Conservation (phyloP, 35 echinoderm and acorn worm species). For the Eucidaris tribuloides region DNA sequence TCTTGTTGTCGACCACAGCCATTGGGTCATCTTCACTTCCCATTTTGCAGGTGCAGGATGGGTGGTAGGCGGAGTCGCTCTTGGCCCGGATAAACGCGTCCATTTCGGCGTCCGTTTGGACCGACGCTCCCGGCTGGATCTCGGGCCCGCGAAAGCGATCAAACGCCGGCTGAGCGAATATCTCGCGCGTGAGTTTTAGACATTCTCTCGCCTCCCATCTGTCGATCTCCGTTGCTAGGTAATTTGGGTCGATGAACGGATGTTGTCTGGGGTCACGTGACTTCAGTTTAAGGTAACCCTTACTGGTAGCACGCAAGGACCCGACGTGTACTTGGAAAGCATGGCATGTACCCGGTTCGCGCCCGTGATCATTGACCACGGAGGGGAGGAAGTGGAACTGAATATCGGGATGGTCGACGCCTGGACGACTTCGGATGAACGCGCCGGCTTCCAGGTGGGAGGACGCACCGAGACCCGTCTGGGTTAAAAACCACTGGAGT, state of each 20-base stretch:
- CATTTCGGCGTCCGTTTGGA: conserved; percentile 57
- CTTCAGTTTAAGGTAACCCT: conserved; percentile 59
- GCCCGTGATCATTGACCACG: conserved; percentile 78
- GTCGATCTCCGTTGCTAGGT: conserved; percentile 77
- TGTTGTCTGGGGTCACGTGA: conserved; percentile 54
- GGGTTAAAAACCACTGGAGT: conserved; percentile 82
- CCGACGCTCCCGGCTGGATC: conserved; percentile 63
- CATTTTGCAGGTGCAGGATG: conserved; percentile 91
- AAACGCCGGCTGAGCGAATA: conserved; percentile 80
- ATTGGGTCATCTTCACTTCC: conserved; percentile 77
- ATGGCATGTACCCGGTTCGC: conserved; percentile 54
- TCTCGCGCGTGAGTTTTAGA: conserved; percentile 66
- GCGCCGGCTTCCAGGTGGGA: conserved; percentile 84
- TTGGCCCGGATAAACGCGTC: conserved; percentile 65
- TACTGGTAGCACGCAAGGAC: conserved; percentile 58
- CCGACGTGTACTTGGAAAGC: conserved; percentile 83
- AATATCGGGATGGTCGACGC: conserved; percentile 79
- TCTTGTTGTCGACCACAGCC: conserved; percentile 77
- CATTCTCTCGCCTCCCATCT: conserved; percentile 65
- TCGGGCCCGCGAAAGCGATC: conserved; percentile 64
- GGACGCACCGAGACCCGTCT: conserved; percentile 74
- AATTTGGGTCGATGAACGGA: conserved; percentile 85
- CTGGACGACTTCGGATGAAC: conserved; percentile 74
- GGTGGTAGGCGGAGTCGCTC: conserved; percentile 80
- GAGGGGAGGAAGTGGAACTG: conserved; percentile 91